Conservation (phyloP, 2,797 vertebrate species). For the Lithobates sylvaticus region DNA sequence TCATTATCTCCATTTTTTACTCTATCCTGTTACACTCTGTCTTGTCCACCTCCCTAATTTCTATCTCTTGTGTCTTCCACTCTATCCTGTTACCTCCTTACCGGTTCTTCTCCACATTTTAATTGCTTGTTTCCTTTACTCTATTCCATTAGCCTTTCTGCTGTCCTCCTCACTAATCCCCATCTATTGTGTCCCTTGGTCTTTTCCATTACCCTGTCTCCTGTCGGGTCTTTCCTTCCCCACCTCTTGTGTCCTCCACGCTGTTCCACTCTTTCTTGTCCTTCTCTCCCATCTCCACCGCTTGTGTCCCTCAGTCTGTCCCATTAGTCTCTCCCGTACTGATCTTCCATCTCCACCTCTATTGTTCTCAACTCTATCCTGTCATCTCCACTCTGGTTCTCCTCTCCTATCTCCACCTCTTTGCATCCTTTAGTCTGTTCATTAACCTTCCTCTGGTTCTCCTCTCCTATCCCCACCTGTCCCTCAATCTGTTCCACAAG, state of each 20-base stretch:
- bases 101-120: no score
- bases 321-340: not conserved
- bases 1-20: no score
- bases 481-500: not conserved
- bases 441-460: no score
- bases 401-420: not conserved
- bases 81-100: not conserved
- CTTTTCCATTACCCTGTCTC: not conserved
- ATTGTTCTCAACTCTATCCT: not conserved
- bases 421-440: not conserved
- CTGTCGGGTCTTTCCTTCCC: not conserved
- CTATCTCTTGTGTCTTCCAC: no score
- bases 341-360: no score
- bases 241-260: not conserved
- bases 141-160: no score
- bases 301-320: not conserved
- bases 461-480: not conserved
- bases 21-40: no score
- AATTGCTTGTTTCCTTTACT: not conserved
- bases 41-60: no score
- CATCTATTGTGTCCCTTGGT: not conserved
- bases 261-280: not conserved
- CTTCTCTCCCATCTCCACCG: not conserved
- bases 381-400: not conserved
- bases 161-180: no score